Conservation (phyloP, 2,113 vertebrate genomes). For the Poeciliopsis occidentalis region DNA sequence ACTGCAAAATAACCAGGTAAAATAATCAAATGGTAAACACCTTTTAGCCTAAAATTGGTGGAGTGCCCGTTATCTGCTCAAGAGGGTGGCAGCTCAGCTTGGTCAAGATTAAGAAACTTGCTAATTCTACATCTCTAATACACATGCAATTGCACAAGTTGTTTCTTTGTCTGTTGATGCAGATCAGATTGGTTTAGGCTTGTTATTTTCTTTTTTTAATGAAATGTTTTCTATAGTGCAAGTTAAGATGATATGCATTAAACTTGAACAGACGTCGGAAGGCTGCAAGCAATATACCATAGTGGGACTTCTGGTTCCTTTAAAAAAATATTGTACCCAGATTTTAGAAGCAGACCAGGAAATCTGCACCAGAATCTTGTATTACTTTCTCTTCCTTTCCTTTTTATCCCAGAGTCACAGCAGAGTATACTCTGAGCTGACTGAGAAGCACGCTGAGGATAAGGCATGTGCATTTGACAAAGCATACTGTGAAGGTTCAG, state of each 20-base stretch:
- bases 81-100: too few species aligned
- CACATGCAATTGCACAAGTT: neutral
- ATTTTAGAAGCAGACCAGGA: conserved; percentile 37
- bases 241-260: conserved; percentile 10
- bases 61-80: too few species aligned
- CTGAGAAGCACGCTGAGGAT: conserved; percentile 38
- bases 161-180: neutral
- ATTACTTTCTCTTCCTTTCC: conserved; percentile 47
- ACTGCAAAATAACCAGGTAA: too few species aligned
- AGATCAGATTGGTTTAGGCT: neutral
- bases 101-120: too few species aligned
- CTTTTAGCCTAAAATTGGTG: too few species aligned
- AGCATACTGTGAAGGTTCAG: conserved; percentile 55
- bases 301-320: conserved; percentile 17
- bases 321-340: conserved; percentile 48
- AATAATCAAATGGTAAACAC: too few species aligned
- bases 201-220: too few species aligned
- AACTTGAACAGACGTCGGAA: conserved; percentile 33
- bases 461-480: conserved; percentile 33
- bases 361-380: conserved; percentile 45
- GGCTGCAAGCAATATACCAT: conserved; percentile 13
- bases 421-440: conserved; percentile 47
- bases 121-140: too few species aligned
- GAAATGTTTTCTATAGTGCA: neutral
- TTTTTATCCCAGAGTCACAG: conserved; percentile 51